Evolutionary conservation across 2,113 vertebrate genomes (phyloP), one percentile per base, ranked within the genome.

Genomic region (Sceloporus undulatus): DNA sequence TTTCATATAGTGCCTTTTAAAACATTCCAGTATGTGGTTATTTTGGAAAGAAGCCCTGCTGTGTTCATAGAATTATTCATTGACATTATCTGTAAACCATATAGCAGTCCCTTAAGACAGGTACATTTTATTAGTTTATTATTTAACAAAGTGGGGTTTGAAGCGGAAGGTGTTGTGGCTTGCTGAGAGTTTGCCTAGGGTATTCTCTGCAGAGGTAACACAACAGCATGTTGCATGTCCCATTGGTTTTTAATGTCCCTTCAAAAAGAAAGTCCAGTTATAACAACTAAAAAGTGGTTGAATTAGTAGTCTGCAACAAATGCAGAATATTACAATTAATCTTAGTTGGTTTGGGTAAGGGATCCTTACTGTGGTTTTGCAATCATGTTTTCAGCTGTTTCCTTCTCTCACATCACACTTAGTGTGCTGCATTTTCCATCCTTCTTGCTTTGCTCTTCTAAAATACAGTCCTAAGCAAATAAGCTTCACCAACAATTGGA

Each of bases 301-400:
- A 0, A 0, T 0, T 0, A 0, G n/a, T 5, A 76, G 71, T 25
- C 52, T 84, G 74, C 42, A 83, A 56, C 38, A 27, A 78, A 66
- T 68, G 27, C 13, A 23, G 0, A 1, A 25, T 2, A 29, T 54
- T n/a, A 73, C 88, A 14, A 1, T 68, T 68, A 40, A 8, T 56
- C 52, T 21, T 66, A 0, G 0, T 84, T 86, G 9, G 68, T 0
- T 29, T 82, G 56, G 25, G 25, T 73, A 34, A 48, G 52, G 7
- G n/a, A 38, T 80, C n/a, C 85, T 71, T 40, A 14, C 70, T 84
- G 10, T n/a, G 38, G 13, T 82, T 89, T 71, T 21, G 68, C 1
- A 1, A 34, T 0, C 1, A 52, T 0, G 0, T 0, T 68, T 42
- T 83, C 0, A 4, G 38, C 48, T 42, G 9, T 1, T 25, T 76